Conservation (phyloP, 2,797 vertebrate genomes). For the Erithacus rubecula region DNA sequence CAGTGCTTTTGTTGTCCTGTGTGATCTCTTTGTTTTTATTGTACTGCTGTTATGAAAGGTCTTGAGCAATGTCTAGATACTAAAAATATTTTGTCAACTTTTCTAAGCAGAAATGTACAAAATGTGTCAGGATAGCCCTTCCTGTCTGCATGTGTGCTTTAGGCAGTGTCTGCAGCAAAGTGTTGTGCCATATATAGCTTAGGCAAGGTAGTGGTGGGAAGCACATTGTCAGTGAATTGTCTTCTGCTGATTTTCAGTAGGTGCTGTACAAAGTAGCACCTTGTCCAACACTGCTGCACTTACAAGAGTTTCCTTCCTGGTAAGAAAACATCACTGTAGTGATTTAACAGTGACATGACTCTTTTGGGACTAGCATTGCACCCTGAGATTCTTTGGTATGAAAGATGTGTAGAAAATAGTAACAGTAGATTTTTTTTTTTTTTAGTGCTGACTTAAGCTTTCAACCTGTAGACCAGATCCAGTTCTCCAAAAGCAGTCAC, state of each 20-base stretch:
- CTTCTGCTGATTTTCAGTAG: not conserved
- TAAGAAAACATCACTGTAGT: not conserved
- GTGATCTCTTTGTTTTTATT: not conserved
- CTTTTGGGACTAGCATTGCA: not conserved
- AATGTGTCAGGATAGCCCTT: not conserved
- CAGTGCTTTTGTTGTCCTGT: not conserved
- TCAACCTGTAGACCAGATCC: not conserved
- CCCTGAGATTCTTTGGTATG: not conserved
- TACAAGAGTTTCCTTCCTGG: not conserved
- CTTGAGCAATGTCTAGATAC: not conserved
- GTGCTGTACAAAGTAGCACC: not conserved
- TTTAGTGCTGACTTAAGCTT: not conserved
- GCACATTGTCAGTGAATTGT: not conserved
- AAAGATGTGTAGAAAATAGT: not conserved
- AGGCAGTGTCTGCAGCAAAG: not conserved
- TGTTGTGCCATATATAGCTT: not conserved
- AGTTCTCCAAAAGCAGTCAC: not conserved
- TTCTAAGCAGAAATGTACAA: not conserved
- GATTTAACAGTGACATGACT: not conserved
- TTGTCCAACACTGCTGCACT: not conserved
- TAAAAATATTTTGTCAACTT: not conserved
- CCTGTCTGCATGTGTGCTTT: rapidly evolving
- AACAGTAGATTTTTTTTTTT: not conserved
- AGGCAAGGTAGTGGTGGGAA: not conserved
- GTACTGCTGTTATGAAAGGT: not conserved